phyloP scores from a whole-genome alignment of 2,113 vertebrate genomes.

The Myocastor coypus region DNA sequence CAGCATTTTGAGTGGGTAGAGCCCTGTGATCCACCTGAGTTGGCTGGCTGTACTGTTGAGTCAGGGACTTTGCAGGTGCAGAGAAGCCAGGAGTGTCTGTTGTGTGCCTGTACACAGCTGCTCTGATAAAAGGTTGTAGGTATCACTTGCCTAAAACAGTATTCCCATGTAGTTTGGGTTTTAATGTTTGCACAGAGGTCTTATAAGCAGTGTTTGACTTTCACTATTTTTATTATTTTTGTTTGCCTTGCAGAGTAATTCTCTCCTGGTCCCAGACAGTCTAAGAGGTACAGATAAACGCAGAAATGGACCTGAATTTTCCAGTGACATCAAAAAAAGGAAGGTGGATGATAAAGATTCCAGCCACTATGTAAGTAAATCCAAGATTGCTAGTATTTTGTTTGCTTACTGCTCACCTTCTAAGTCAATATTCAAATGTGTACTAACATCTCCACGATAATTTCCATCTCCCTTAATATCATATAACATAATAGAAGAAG shows the following conservation, averaged over 20 bases:
- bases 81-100: constrained; percentile 70
- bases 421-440: constrained; percentile 48
- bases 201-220: constrained; percentile 76
- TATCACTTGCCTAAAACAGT: constrained; percentile 66
- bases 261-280: constrained; percentile 89
- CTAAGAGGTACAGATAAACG: constrained; percentile 91
- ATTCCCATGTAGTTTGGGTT: constrained; percentile 51
- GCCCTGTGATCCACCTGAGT: constrained; percentile 43
- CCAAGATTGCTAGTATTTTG: constrained; percentile 70
- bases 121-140: constrained; percentile 67
- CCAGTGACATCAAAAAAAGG: constrained; percentile 92
- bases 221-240: constrained; percentile 57
- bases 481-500: not conserved
- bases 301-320: constrained; percentile 91
- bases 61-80: constrained; percentile 53
- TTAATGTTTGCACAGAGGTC: constrained; percentile 65
- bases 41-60: not conserved
- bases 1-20: constrained; percentile 62
- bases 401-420: constrained; percentile 70
- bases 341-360: constrained; percentile 94
- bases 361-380: constrained; percentile 91
- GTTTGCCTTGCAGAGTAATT: constrained; percentile 90
- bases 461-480: not conserved
- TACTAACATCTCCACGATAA: not conserved
- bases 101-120: constrained; percentile 52